These are phyloP conservation scores for Nasonovia ribisnigri DNA, from an alignment of 2,888 invertebrate species.

Conservation along the genomic window DNA sequence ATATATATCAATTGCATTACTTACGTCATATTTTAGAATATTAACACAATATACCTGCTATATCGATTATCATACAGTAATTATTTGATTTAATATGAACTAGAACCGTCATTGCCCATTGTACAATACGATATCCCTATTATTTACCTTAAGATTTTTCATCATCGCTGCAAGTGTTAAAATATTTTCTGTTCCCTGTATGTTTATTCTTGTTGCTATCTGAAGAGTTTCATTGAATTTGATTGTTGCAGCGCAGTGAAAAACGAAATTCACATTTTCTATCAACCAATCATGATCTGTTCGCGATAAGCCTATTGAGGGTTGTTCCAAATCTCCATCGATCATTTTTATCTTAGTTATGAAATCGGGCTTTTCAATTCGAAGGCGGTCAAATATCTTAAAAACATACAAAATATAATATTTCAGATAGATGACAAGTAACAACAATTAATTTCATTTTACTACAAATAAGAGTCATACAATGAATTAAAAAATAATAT, in stretches of 20 bases:
- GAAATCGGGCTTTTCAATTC: background rate
- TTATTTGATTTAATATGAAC: too few relatives aligned
- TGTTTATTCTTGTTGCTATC: background rate
- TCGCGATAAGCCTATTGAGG: background rate
- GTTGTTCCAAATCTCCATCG: constrained; percentile 4
- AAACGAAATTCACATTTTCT: background rate
- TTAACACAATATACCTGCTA: too few relatives aligned
- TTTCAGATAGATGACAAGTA: too few relatives aligned
- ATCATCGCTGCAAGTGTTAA: background rate
- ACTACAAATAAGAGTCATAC: too few relatives aligned
- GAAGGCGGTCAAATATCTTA: background rate
- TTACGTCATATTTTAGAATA: too few relatives aligned
- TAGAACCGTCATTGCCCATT: background rate
- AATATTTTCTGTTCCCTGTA: background rate
- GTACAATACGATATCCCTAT: background rate
- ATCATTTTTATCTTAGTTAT: background rate
- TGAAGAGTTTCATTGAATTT: background rate
- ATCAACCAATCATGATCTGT: background rate
- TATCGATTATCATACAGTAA: too few relatives aligned
- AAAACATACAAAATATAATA: background rate
- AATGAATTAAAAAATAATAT: too few relatives aligned
- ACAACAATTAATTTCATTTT: too few relatives aligned
- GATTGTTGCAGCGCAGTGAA: background rate
- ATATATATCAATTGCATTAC: too few relatives aligned
- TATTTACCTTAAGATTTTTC: constrained; percentile 3